Evolutionary conservation across 2,797 vertebrate species (phyloP), one percentile per base, ranked within the genome.

Genomic region (Pangasius mekongensis): DNA sequence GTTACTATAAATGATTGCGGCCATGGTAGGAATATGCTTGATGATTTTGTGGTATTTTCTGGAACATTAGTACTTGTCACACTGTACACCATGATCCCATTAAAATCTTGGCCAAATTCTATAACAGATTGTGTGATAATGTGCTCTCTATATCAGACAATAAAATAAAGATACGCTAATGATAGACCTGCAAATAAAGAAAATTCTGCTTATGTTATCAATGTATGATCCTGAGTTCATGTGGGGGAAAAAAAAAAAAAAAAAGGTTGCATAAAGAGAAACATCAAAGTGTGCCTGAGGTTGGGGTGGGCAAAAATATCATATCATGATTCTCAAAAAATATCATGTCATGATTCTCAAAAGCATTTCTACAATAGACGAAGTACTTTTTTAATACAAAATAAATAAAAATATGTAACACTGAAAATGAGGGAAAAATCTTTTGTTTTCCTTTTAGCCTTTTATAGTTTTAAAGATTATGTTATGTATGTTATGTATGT

Each of bases 21-120:
- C 13, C 5, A 86, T 58, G 67, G 30, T 56, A 43, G 52, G 52
- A 36, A n/a, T 14, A 67, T 54, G 36, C 39, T 5, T 60, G 69
- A 62, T 71, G 76, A 36, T 39, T 52, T 78, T 88, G 16, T 24
- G 69, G 58, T 67, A 85, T 85, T 67, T 80, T 67, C 22, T 78
- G 10, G 9, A 54, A 47, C 36, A 69, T 16, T 69, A 69, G 33
- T 43, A 24, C 69, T 69, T 67, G n/a, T 71, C 67, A 39, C 30
- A 33, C 66, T 67, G 67, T 69, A 2, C 67, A 36, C 69, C 24
- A 43, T 43, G 3, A 43, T 43, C 36, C 18, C 20, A 39, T 20
- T 22, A 18, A 71, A 39, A 49, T 77, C 43, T 8, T 77, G 47
- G 24, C 13, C 27, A 30, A n/a, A 49, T 76, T 49, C 43, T n/a